Percentiles rank a stretch among this genome's conserved stretches.
phyloP scores from a whole-genome alignment of 2,888 invertebrate genomes.

The Drosophila testacea region DNA sequence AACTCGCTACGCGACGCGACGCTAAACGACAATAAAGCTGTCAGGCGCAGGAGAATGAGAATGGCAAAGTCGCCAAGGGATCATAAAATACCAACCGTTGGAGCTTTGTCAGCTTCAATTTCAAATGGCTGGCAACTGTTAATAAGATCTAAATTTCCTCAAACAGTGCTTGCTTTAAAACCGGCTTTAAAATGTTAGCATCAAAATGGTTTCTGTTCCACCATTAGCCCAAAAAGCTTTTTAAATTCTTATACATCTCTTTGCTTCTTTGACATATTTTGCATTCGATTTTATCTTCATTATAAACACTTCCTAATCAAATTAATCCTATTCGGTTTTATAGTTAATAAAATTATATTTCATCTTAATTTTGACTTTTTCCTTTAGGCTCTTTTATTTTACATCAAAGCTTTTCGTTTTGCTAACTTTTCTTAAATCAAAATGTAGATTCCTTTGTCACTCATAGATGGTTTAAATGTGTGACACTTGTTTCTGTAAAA shows the following conservation, averaged over 20 bases:
- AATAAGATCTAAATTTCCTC: constrained; percentile 1
- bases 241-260: not conserved
- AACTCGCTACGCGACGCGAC: constrained; percentile 23
- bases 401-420: not conserved
- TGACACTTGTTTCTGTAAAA: constrained; percentile 48
- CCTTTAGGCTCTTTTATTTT: not conserved
- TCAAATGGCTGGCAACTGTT: constrained; percentile 20
- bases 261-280: not conserved
- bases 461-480: constrained; percentile 52
- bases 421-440: not conserved
- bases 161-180: not conserved
- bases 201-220: not conserved
- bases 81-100: constrained; percentile 51
- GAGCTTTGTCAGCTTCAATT: constrained; percentile 45
- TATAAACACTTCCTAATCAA: not conserved
- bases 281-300: not conserved
- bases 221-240: not conserved
- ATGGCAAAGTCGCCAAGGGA: constrained; percentile 37
- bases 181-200: not conserved
- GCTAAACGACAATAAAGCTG: constrained; percentile 57
- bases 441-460: constrained; percentile 42
- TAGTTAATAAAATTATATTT: not conserved
- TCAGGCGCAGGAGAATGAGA: not conserved
- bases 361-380: not conserved
- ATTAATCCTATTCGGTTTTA: not conserved